Evolutionary conservation across 2,888 invertebrate species (phyloP), one percentile per base, ranked within the genome.

Genomic region (Patella caerulea): DNA sequence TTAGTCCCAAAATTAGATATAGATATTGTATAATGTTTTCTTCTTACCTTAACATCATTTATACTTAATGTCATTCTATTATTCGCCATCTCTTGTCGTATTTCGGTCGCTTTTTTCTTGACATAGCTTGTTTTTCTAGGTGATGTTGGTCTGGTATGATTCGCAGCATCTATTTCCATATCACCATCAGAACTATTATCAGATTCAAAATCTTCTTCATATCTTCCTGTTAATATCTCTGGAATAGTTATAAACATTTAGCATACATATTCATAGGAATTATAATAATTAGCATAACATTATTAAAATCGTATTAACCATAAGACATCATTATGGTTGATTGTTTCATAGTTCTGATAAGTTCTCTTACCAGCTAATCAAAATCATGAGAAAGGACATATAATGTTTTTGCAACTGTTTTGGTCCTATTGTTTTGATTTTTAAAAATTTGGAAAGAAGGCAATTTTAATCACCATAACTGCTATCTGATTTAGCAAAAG

Each of bases 171-270:
- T 24, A 84, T 80, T 75, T 84, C 83, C 9, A 83, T 74, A 74
- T 79, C 78, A n/a, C 81, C 80, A 19, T 82, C 83, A 17, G 82
- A 81, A 59, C 69, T 74, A 52, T 82, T 82, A 34, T 82, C 85
- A 65, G 84, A 83, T 77, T 91, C 91, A 89, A 91, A 91, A 81
- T 91, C 91, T 82, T 91, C 91, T 59, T 85, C 86, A 85, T 91
- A 91, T 17, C 86, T 84, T 2, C 90, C 89, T 11, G 89, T 87
- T 73, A 89, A 78, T 55, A 85, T 84, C 53, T 89, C 90, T 90
- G 82, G 15, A 84, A 83, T 70, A 45, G 45, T 45, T 45, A 5
- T 5, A 45, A 45, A 45, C 34, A 45, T 45, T 45, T 45, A 5
- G 34, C 34, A 45, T 45, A 45, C 34, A 45, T 45, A 45, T 5